Percentiles rank a stretch among this genome's conserved stretches.
These are phyloP conservation scores for Metopia argyrocephala DNA, from an alignment of 2,888 invertebrate species.

Conservation along the genomic window DNA sequence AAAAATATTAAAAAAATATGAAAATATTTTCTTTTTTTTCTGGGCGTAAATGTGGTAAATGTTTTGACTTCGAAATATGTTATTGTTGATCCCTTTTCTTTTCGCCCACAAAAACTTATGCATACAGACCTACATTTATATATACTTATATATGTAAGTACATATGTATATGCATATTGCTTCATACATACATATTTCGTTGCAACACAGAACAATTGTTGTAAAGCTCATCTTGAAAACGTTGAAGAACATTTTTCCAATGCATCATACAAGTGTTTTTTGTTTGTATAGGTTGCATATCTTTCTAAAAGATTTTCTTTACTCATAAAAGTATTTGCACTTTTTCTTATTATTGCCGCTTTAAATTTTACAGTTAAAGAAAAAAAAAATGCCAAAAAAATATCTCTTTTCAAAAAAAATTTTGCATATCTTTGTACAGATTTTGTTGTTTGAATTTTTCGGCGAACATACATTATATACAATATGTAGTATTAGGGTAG, in stretches of 20 bases:
- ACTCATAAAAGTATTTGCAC: too few relatives aligned
- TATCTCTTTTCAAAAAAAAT: too few relatives aligned
- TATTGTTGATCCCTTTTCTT: conserved; percentile 24
- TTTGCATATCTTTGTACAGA: too few relatives aligned
- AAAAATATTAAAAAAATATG: too few relatives aligned
- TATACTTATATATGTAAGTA: neutral
- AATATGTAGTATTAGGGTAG: too few relatives aligned
- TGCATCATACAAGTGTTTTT: neutral
- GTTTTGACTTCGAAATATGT: conserved; percentile 42
- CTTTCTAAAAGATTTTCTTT: too few relatives aligned
- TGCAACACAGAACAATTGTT: conserved; percentile 9
- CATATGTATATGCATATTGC: neutral
- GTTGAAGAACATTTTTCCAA: neutral
- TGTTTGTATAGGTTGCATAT: neutral
- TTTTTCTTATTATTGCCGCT: too few relatives aligned
- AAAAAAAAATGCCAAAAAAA: too few relatives aligned
- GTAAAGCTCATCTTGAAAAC: conserved; percentile 19
- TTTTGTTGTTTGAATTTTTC: too few relatives aligned
- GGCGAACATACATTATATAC: too few relatives aligned
- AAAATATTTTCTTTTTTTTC: neutral
- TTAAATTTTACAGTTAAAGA: too few relatives aligned
- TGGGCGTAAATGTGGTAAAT: conserved; percentile 26
- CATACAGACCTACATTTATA: too few relatives aligned
- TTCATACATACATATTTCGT: neutral
- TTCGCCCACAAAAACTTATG: neutral